Conservation (phyloP, 1,140 invertebrate genomes). For the Hyles euphorbiae region DNA sequence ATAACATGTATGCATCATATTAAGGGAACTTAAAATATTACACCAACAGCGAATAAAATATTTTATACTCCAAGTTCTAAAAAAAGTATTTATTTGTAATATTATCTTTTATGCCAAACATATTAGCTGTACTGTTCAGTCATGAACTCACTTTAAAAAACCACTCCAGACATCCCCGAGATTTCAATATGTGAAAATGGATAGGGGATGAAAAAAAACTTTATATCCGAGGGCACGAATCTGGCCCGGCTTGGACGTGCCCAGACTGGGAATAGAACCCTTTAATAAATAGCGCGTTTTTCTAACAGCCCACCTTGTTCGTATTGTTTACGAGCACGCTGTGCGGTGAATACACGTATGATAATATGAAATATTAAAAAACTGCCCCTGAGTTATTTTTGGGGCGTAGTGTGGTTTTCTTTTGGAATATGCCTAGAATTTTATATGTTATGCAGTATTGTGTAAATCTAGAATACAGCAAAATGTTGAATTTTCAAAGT, state of each 20-base stretch:
- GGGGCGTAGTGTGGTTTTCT: background rate
- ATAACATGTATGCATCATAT: too few relatives aligned
- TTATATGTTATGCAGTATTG: too few relatives aligned
- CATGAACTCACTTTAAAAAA: too few relatives aligned
- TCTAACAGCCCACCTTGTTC: conserved; percentile 29
- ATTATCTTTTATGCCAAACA: too few relatives aligned
- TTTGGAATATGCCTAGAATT: too few relatives aligned
- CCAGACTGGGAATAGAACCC: conserved; percentile 23
- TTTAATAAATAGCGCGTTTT: conserved; percentile 37
- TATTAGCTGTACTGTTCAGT: too few relatives aligned
- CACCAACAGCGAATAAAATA: too few relatives aligned
- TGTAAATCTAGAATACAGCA: too few relatives aligned
- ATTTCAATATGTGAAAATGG: conserved; percentile 38
- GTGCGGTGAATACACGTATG: conserved; percentile 21
- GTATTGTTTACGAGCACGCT: conserved; percentile 23
- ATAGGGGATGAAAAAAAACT: conserved; percentile 20
- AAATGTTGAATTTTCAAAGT: too few relatives aligned
- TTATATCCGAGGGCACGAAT: conserved; percentile 33
- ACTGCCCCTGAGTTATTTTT: background rate
- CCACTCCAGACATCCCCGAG: conserved; percentile 14
- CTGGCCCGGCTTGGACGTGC: conserved; percentile 35
- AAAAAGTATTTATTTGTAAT: too few relatives aligned
- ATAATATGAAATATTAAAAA: background rate
- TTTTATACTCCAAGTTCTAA: too few relatives aligned
- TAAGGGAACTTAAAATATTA: too few relatives aligned